These are phyloP conservation scores for Eucidaris tribuloides DNA, from an alignment of 35 echinoderm and acorn worm genomes.

Conservation along the genomic window DNA sequence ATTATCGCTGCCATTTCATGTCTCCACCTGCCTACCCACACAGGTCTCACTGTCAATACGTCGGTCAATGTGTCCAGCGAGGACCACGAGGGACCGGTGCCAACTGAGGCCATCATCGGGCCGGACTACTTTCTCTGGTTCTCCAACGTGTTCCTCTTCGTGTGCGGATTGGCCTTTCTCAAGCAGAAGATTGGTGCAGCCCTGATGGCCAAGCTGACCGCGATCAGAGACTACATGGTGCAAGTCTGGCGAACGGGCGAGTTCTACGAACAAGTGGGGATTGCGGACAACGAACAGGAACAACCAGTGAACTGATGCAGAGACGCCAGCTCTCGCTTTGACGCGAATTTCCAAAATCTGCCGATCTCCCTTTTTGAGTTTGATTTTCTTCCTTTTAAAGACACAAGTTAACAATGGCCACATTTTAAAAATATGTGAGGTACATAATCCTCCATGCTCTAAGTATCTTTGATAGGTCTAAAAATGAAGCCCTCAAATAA, in stretches of 20 bases:
- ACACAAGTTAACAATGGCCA: too few species aligned
- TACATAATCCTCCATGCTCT: too few species aligned
- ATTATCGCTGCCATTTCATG: too few species aligned
- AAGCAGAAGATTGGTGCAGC: constrained; percentile 61
- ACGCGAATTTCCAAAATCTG: too few species aligned
- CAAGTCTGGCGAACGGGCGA: constrained; percentile 85
- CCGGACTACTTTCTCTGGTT: constrained; percentile 86
- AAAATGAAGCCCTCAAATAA: too few species aligned
- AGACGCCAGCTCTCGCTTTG: too few species aligned
- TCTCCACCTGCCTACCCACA: background rate
- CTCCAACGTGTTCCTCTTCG: constrained; percentile 58
- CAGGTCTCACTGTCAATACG: constrained; percentile 69
- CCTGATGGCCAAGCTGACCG: constrained; percentile 25
- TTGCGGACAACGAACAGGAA: constrained; percentile 61
- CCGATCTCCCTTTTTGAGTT: too few species aligned
- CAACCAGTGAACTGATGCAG: too few species aligned
- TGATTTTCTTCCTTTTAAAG: too few species aligned
- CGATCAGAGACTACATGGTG: constrained; percentile 25
- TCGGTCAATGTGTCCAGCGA: constrained; percentile 49
- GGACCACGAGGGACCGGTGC: constrained; percentile 73
- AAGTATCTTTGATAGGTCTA: too few species aligned
- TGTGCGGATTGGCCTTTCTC: constrained; percentile 46
- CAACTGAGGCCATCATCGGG: constrained; percentile 37
- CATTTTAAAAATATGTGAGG: too few species aligned
- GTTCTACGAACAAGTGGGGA: constrained; percentile 86